Evolutionary conservation across 2,113 vertebrate genomes (phyloP).

Genomic region (Narcine bancroftii): DNA sequence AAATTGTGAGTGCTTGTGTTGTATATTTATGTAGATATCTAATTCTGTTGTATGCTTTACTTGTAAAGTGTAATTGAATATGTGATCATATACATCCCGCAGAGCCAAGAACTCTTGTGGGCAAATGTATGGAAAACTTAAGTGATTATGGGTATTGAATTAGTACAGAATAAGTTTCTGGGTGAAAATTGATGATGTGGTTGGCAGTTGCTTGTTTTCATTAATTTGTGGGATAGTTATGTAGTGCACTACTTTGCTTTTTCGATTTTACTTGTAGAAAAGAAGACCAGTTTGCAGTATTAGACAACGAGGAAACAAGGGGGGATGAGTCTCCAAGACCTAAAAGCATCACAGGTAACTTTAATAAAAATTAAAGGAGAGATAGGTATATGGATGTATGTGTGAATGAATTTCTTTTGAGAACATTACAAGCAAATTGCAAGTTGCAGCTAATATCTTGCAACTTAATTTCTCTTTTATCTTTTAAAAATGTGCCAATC

Average conservation of each 20-base stretch:
- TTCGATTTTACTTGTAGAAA: conserved; percentile 51
- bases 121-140: not conserved
- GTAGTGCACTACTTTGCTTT: not conserved
- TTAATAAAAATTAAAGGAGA: not conserved
- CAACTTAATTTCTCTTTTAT: not conserved
- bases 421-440: not conserved
- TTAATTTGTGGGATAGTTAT: not conserved
- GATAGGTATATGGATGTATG: not conserved
- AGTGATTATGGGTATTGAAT: not conserved
- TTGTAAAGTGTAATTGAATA: not conserved
- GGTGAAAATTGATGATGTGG: not conserved
- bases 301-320: conserved; percentile 38
- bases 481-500: not conserved
- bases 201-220: not conserved
- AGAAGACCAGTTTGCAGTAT: conserved; percentile 37
- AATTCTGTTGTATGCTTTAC: not conserved
- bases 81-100: too few relatives aligned
- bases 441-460: not conserved
- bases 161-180: not conserved
- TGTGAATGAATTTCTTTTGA: not conserved
- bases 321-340: conserved; percentile 28
- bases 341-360: conserved; percentile 42
- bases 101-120: not conserved
- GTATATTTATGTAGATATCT: not conserved
- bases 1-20: not conserved